Base-by-base conservation (phyloP, 2,888 invertebrate species). In the Tigriopus californicus region DNA sequence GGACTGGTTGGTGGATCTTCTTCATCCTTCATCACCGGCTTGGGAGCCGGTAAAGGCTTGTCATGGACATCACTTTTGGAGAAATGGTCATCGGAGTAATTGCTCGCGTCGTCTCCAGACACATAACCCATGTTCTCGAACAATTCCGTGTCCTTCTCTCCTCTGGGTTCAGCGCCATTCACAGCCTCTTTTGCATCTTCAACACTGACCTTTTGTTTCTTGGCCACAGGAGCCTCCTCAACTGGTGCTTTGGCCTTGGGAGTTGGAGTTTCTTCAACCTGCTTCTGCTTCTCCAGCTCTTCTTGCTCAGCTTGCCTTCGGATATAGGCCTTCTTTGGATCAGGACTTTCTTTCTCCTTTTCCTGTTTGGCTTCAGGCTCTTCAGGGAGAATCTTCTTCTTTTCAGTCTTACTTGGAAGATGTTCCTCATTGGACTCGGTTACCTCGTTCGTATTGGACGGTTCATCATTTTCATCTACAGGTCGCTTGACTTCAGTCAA, bases 81-180 rank as follows among this genome's bases (percentile, higher is more conserved):
- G n/a, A 55, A 33, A 22, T 55, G 55, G 2, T 55, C 55, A 33
- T 55, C 55, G 18, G 18, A 15, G 41, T 41, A 55, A 12, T 55
- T 33, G 15, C 22, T 33, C 5, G 15, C 58, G 12, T 58, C 58
- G 11, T 58, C 58, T 3, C 58, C 58, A 48, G 48, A 49, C 20
- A 46, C 40, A 20, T 58, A 58, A 4, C 58, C 58, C 44, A 58
- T 44, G 40, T 58, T 58, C 33, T 58, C 58, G 24, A 47, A 58
- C 48, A 33, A 33, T 8, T 33, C 33, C 4, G 33, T 33, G 33
- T 33, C 33, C 33, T 33, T 33, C 33, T 51, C 51, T 2, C 13
- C n/a, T 22, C 12, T 51, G 24, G 20, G 10, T 22, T 51, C 51
- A 10, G 51, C 33, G 8, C 33, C 33, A 33, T 33, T 33, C 33